Base-by-base conservation (phyloP, 1,140 invertebrate species). In the Ruditapes philippinarum region DNA sequence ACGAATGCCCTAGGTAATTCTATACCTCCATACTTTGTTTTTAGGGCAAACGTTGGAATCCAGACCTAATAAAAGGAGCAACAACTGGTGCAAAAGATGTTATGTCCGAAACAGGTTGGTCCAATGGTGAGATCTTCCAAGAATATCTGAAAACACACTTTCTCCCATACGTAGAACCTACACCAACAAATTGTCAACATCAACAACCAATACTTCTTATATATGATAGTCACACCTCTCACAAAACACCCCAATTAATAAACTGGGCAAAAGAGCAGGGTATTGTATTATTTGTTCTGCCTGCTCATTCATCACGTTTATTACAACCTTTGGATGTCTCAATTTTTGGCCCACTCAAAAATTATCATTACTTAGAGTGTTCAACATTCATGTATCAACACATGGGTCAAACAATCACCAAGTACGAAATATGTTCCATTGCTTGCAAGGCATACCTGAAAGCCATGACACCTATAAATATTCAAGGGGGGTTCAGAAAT, bases 241-340 rank as follows among this genome's bases (percentile, higher is more conserved):
- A 78, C 36, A 22, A n/a, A 42, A 25, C 12, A 14, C 12, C 33
- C 17, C 25, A 65, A 28, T 12, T 49, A 2, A 78, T 45, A 14
- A 38, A 87, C 31, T 87, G 84, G 84, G 84, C 84, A 0, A 76
- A 25, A 25, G 36, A 78, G 36, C 1, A 60, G 0, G 5, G 31
- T 19, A 17, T 87, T 19, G 65, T 87, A 38, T 42, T 87, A 7
- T 87, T 87, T 87, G 70, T 87, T 4, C 54, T 87, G 17, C 84
- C 84, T 7, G 84, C 84, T n/a, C n/a, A n/a, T n/a, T n/a, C n/a
- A n/a, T n/a, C n/a, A n/a, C n/a, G n/a, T n/a, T n/a, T n/a, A n/a
- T n/a, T n/a, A n/a, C n/a, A n/a, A n/a, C n/a, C n/a, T n/a, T n/a
- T n/a, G n/a, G n/a, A n/a, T n/a, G n/a, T n/a, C n/a, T n/a, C n/a